These are phyloP conservation scores for Catotricha subobsoleta DNA, from an alignment of 2,888 invertebrate species.

Conservation along the genomic window DNA sequence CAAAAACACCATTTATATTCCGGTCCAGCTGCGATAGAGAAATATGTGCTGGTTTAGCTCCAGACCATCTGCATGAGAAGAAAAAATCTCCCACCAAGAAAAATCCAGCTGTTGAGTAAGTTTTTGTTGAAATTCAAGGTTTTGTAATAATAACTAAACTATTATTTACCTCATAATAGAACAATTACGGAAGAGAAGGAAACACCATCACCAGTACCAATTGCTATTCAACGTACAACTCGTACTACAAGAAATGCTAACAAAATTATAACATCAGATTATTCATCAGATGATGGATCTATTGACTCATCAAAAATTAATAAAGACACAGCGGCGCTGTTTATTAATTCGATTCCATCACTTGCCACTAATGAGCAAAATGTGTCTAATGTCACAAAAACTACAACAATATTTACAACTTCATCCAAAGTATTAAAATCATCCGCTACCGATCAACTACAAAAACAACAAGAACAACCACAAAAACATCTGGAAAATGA, in stretches of 20 bases:
- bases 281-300: conserved; percentile 14
- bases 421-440: not conserved
- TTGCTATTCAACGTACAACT: conserved; percentile 15
- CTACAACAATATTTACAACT: not conserved
- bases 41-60: conserved; percentile 32
- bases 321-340: not conserved
- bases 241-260: conserved; percentile 14
- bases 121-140: not conserved
- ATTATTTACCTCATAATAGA: conserved; percentile 14
- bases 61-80: conserved; percentile 25
- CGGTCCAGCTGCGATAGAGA: conserved; percentile 40
- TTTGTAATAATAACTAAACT: not conserved
- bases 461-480: conserved; percentile 1
- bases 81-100: conserved; percentile 14
- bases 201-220: conserved; percentile 19
- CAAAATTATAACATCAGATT: too few relatives aligned
- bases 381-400: not conserved
- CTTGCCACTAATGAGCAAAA: not conserved
- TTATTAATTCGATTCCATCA: not conserved
- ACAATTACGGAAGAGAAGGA: conserved; percentile 25
- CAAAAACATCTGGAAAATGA: too few relatives aligned
- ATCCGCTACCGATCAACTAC: not conserved
- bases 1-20: conserved; percentile 43
- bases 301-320: not conserved
- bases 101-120: conserved; percentile 9